phyloP scores from a whole-genome alignment of 35 echinoderm and acorn worm genomes.

The Apostichopus californicus region DNA sequence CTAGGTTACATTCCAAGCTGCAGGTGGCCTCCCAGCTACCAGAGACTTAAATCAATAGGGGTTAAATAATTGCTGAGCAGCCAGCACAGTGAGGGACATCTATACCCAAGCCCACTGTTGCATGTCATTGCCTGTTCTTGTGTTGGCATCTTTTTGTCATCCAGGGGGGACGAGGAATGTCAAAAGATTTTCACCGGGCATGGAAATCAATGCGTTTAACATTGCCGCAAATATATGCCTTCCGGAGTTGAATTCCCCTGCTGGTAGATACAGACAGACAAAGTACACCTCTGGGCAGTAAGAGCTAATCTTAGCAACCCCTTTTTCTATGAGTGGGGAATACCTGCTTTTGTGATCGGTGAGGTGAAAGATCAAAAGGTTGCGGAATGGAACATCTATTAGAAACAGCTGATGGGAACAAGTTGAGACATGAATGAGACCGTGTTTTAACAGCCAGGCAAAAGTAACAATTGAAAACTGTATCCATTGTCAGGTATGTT shows the following conservation, averaged over 20 bases:
- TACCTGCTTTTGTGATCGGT: constrained; percentile 11
- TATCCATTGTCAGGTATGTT: background rate
- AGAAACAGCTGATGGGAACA: constrained; percentile 4
- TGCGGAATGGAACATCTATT: background rate
- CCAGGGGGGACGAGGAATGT: background rate
- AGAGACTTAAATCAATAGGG: constrained; percentile 26
- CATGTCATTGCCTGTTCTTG: background rate
- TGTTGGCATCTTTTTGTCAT: background rate
- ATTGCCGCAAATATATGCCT: background rate
- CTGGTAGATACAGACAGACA: background rate
- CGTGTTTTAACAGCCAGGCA: background rate
- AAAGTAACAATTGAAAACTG: background rate
- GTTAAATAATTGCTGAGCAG: constrained; percentile 7
- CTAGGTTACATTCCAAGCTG: constrained; percentile 35
- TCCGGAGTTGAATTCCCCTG: background rate
- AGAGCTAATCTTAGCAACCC: constrained; percentile 12
- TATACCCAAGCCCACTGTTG: constrained; percentile 17
- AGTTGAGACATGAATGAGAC: constrained; percentile 16
- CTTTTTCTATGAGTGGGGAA: background rate
- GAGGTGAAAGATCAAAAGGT: constrained; percentile 27
- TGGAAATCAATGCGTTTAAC: constrained; percentile 23
- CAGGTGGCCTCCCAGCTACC: background rate
- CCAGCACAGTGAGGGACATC: background rate
- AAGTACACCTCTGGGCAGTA: constrained; percentile 5
- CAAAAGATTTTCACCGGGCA: background rate